A percentile compares a stretch with the other conserved stretches of the same genome.
phyloP scores from a whole-genome alignment of 2,888 invertebrate species.

The Neocrepidodera transversa region DNA sequence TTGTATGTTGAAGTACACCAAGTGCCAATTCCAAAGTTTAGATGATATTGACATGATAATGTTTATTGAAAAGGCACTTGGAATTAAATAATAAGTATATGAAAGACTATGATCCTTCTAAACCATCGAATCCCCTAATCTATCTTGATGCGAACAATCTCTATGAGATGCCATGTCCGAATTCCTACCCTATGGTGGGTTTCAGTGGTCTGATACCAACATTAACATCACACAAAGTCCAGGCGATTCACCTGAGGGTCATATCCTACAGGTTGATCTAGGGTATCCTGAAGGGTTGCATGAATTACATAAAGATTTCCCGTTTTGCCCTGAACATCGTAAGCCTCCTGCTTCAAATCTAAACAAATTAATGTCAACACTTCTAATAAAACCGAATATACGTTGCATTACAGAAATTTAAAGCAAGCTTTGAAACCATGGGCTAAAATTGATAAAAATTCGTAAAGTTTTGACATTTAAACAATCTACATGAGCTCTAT shows the following conservation, averaged over 20 bases:
- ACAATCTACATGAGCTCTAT: too few species aligned
- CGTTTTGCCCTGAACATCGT: background rate
- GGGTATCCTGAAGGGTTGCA: conserved; percentile 49
- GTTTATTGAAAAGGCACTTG: background rate
- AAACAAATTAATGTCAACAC: too few species aligned
- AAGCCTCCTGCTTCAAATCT: background rate
- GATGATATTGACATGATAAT: too few species aligned
- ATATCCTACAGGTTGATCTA: conserved; percentile 58
- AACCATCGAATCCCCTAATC: background rate
- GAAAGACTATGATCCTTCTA: conserved; percentile 39
- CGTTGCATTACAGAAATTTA: too few species aligned
- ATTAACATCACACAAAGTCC: background rate
- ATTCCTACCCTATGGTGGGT: background rate
- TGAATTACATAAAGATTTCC: background rate
- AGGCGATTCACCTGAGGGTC: conserved; percentile 22
- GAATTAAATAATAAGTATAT: conserved; percentile 46
- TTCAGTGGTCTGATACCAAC: background rate
- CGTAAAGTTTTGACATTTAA: too few species aligned
- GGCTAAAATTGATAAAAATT: too few species aligned
- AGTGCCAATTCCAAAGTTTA: too few species aligned
- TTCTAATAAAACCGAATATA: too few species aligned
- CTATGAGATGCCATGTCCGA: background rate
- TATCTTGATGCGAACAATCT: background rate
- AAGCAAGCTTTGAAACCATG: too few species aligned
- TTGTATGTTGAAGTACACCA: too few species aligned